Base-by-base conservation (phyloP, 53 echinoderm and acorn worm genomes). In the Zoroaster sp. region DNA sequence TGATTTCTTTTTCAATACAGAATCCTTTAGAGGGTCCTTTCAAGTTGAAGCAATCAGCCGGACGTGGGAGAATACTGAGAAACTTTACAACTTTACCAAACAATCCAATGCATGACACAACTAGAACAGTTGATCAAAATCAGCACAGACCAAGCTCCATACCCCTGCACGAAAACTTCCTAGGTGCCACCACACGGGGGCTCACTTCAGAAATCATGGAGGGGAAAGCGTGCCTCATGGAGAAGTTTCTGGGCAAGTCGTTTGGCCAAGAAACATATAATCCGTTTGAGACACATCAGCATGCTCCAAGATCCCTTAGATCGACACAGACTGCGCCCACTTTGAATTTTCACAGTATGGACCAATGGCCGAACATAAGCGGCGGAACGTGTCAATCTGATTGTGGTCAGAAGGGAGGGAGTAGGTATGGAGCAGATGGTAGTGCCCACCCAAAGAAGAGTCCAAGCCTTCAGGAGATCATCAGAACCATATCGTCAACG, bases 201-300 rank as follows among this genome's bases (percentile, higher is more conserved):
- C 85, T 85, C 47, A 85, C 78, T 18, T 77, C 69, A 25, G 94
- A 92, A 40, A 69, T 89, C 32, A 36, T 83, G 42, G 92, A 90
- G 77, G 95, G 95, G 3, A 95, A 95, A 72, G 95, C 93, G 14
- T 91, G 87, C 35, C 69, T 95, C 32, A 93, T 95, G 95, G 74
- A 91, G 66, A 95, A 75, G 79, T 95, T 95, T 59, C 85, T 95
- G 4, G 91, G 93, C 20, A 68, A 71, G 51, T 47, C 69, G 34
- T 30, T 85, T 31, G 39, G n/a, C 43, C 28, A 59, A 17, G 69
- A 43, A 67, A 52, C 70, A 38, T 54, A 66, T 14, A 35, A 74
- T 15, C 87, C 91, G 38, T 73, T 78, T 28, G 68, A 51, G 42
- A 45, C 68, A 0, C 43, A 44, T 4, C 52, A 88, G 28, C 88